Base-by-base conservation (phyloP, 2,797 vertebrate species). In the Stomatorhinus walkeri region DNA sequence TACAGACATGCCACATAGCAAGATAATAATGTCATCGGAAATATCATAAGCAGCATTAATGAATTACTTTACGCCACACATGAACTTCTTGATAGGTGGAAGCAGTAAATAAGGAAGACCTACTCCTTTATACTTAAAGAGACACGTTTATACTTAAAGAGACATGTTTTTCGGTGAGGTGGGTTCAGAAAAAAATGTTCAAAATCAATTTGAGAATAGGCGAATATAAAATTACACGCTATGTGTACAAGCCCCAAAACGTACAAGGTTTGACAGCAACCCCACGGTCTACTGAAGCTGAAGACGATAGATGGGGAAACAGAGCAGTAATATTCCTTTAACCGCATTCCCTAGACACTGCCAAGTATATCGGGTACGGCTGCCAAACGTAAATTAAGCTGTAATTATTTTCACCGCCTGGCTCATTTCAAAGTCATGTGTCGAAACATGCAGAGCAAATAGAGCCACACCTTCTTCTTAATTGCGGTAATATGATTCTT, bases 401-500 rank as follows among this genome's bases (percentile, higher is more conserved):
- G 94, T 96, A 94, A 96, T 97, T 95, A 96, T 95, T 95, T 96
- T 96, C 94, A 93, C 93, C 93, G 93, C 93, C 94, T 94, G 95
- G 94, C 95, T 96, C 95, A 95, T 95, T 96, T 95, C 87, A 94
- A 93, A 94, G 95, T 96, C 95, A 96, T 96, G 95, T 96, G 96
- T 96, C 94, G 94, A 96, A 94, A 96, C 95, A 92, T 92, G 95
- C 94, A 94, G 93, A 92, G 94, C 95, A 94, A 95, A 94, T 92
- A 95, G 92, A 93, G 92, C 96, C 95, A 96, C 96, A 95, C 96
- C 96, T 97, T 95, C 94, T 89, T 91, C 93, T 94, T 95, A 95
- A 95, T 96, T 96, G 94, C 95, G 94, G 94, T 95, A 94, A 95
- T 95, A 95, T 93, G 94, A 95, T 94, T 94, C 93, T 92, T 90